phyloP scores from a whole-genome alignment of 2,888 invertebrate species.

The Cremastinae sp. region DNA sequence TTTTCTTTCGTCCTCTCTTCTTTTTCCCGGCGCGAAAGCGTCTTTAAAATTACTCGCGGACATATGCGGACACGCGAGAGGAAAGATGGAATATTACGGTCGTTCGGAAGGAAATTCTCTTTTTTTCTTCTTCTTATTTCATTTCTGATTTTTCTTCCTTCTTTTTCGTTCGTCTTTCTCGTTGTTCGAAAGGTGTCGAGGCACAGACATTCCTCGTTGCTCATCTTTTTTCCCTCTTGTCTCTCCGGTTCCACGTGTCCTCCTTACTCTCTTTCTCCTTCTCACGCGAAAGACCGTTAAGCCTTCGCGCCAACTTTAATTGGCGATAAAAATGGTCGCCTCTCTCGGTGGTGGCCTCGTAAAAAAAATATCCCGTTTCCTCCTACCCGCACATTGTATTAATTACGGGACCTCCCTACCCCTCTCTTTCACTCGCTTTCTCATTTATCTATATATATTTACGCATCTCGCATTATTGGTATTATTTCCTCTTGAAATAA shows the following conservation, averaged over 20 bases:
- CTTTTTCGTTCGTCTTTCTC: constrained; percentile 45
- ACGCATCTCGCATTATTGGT: not conserved
- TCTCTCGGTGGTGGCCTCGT: constrained; percentile 69
- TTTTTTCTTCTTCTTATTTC: constrained; percentile 46
- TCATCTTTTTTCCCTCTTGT: constrained; percentile 33
- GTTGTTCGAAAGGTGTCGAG: constrained; percentile 54
- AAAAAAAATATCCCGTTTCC: constrained; percentile 73
- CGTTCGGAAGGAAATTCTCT: constrained; percentile 52
- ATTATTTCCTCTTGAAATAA: constrained; percentile 14
- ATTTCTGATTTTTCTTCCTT: constrained; percentile 25
- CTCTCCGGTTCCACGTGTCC: constrained; percentile 10
- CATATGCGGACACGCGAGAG: constrained; percentile 43
- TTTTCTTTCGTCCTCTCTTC: not conserved
- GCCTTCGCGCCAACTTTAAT: constrained; percentile 72
- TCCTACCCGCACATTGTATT: constrained; percentile 77
- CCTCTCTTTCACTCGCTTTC: constrained; percentile 5
- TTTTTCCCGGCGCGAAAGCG: constrained; percentile 34
- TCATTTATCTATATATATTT: not conserved
- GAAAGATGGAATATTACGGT: constrained; percentile 52
- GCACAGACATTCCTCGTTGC: constrained; percentile 48
- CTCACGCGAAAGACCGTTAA: constrained; percentile 59
- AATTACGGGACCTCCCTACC: constrained; percentile 72
- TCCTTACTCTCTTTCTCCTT: constrained; percentile 44
- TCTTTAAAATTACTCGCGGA: constrained; percentile 52
- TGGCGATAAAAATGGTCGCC: constrained; percentile 77